These are phyloP conservation scores for Oreochromis aureus DNA, from an alignment of 2,113 vertebrate genomes.

Conservation along the genomic window DNA sequence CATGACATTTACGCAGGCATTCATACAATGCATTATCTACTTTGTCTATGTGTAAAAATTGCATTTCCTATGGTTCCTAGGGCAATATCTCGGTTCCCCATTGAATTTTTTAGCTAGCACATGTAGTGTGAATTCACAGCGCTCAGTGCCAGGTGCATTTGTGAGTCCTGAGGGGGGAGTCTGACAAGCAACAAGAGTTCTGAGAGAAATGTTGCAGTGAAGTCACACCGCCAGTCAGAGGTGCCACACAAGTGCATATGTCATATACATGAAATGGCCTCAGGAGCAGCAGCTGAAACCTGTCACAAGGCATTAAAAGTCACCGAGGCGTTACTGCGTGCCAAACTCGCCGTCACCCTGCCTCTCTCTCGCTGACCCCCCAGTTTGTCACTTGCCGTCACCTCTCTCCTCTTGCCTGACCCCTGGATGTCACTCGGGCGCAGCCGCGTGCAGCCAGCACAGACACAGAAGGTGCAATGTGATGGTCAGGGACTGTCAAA, in stretches of 20 bases:
- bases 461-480: slow-evolving; percentile 38
- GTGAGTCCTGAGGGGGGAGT: slow-evolving; percentile 31
- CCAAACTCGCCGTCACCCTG: slow-evolving; percentile 13
- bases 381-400: slow-evolving; percentile 45
- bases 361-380: not conserved
- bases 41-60: not conserved
- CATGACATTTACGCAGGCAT: not conserved
- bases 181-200: slow-evolving; percentile 52
- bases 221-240: slow-evolving; percentile 50
- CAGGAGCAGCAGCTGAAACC: slow-evolving; percentile 62
- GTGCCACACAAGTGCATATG: slow-evolving; percentile 60
- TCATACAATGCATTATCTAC: not conserved
- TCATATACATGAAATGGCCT: slow-evolving; percentile 60
- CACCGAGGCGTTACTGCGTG: slow-evolving; percentile 29
- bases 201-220: slow-evolving; percentile 45
- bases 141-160: slow-evolving; percentile 46
- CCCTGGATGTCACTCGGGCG: slow-evolving; percentile 31
- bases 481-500: slow-evolving; percentile 52
- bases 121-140: slow-evolving; percentile 13
- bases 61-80: not conserved
- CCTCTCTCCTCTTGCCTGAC: slow-evolving; percentile 39
- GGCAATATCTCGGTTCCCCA: not conserved
- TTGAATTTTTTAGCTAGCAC: slow-evolving; percentile 7
- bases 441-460: slow-evolving; percentile 36
- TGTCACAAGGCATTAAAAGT: slow-evolving; percentile 50